Percentiles rank a stretch among this genome's conserved stretches.
These are phyloP conservation scores for Dipodomys spectabilis DNA, from an alignment of 2,113 vertebrate species.

Conservation along the genomic window DNA sequence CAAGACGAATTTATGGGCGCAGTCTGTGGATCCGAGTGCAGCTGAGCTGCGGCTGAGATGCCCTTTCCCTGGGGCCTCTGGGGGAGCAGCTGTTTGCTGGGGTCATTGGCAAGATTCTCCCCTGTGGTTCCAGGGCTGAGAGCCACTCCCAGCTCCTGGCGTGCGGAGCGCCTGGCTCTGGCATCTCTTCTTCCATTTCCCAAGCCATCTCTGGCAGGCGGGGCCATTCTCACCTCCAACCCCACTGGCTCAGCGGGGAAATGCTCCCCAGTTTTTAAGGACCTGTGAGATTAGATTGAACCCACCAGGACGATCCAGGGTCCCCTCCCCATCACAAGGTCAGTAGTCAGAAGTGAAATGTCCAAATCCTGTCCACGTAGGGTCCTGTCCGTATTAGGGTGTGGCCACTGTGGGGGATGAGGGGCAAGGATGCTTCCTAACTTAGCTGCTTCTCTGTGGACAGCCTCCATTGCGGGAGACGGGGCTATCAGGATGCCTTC, in stretches of 20 bases:
- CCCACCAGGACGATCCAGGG: background rate
- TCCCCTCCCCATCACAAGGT: background rate
- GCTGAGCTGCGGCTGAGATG: slow-evolving; percentile 17
- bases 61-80: background rate
- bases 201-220: background rate
- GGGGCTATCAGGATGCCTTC: background rate
- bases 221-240: background rate
- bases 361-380: background rate
- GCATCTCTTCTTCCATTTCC: background rate
- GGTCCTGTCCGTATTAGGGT: background rate
- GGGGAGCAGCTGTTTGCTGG: slow-evolving; percentile 6
- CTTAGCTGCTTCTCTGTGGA: background rate
- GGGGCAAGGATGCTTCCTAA: background rate
- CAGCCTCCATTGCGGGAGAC: background rate
- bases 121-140: background rate
- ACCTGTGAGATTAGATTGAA: background rate
- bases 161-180: background rate
- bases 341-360: background rate
- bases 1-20: slow-evolving; percentile 41
- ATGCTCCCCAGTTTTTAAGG: background rate
- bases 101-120: background rate
- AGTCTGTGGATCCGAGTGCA: background rate
- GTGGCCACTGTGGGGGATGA: too few relatives aligned
- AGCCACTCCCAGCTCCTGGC: background rate
- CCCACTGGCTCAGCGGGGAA: background rate